Conservation (phyloP, 2,888 invertebrate genomes). For the Acanthacorydalis orientalis region DNA sequence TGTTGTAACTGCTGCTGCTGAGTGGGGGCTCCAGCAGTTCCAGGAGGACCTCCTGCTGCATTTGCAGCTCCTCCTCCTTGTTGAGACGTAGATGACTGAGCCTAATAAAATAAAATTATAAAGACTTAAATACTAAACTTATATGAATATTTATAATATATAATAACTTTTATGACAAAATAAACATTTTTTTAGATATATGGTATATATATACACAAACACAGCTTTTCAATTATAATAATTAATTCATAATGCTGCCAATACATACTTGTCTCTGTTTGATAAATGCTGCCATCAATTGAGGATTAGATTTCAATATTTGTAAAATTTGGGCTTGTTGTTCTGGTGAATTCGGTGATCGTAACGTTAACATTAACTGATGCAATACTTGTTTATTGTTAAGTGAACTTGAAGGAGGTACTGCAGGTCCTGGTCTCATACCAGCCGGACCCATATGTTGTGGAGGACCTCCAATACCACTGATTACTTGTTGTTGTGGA, state of each 20-base stretch:
- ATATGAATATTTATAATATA: too few species aligned
- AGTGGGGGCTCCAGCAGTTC: conserved; percentile 17
- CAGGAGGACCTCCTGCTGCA: conserved; percentile 13
- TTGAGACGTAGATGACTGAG: conserved; percentile 2
- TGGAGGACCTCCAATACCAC: conserved; percentile 7
- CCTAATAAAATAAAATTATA: not conserved
- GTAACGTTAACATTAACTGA: conserved; percentile 76
- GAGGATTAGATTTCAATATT: conserved; percentile 85
- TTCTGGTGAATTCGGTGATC: conserved; percentile 78
- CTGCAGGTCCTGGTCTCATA: conserved; percentile 11
- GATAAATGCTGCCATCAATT: conserved; percentile 88
- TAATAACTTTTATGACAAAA: too few species aligned
- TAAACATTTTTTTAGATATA: too few species aligned
- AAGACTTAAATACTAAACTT: too few species aligned
- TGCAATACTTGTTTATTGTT: conserved; percentile 52
- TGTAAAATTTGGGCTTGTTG: conserved; percentile 81
- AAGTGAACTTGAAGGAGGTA: conserved; percentile 19
- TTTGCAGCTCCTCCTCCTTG: conserved; percentile 3
- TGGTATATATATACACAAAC: not conserved
- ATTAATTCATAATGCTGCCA: too few species aligned
- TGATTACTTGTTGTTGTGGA: conserved; percentile 17
- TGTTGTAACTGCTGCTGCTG: conserved; percentile 36
- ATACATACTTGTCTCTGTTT: conserved; percentile 57
- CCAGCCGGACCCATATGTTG: conserved; percentile 13
- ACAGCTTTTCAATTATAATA: too few species aligned